Evolutionary conservation across 2,888 invertebrate species (phyloP), one percentile per base, ranked within the genome.

Genomic region (Octonoba sinensis): DNA sequence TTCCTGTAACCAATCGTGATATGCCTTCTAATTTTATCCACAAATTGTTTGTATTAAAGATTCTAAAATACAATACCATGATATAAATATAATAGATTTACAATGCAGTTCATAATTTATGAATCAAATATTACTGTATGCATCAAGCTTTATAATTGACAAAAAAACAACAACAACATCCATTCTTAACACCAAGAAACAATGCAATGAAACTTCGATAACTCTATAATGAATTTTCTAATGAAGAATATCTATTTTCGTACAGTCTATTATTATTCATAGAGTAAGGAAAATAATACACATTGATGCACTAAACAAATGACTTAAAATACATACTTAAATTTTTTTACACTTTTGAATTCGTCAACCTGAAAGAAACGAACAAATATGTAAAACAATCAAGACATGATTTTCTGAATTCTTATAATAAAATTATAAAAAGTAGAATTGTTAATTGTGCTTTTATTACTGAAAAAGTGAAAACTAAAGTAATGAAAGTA

Each of bases 11-110:
- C 0, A 97, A 93, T 73, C 96, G 91, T 86, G 96, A 93, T 72
- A 99, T 95, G 0, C 97, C 96, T 85, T 93, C 92, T 72, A 99
- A 90, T 88, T 95, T 97, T 1, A 96, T 95, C 99, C 99, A 99
- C 86, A 99, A 90, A 87, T 99, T 99, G 89, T 99, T 99, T 0
- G 99, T 99, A 89, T 99, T 99, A 92, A 99, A 99, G 89, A 98
- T 99, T 84, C 91, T 91, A 85, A 75, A 62, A 62, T 49, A 15
- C 15, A 62, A 62, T 59, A 54, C 54, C n/a, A 54, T n/a, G 8
- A 54, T 54, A 54, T 18, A 54, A 54, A 16, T 54, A n/a, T 8
- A 36, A 36, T 36, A 36, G 36, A 36, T 36, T 36, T 36, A 36
- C 8, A 36, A 36, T 36, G 36, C 36, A 36, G 8, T n/a, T n/a